Conservation (phyloP, 2,113 vertebrate species). For the Apteryx owenii region DNA sequence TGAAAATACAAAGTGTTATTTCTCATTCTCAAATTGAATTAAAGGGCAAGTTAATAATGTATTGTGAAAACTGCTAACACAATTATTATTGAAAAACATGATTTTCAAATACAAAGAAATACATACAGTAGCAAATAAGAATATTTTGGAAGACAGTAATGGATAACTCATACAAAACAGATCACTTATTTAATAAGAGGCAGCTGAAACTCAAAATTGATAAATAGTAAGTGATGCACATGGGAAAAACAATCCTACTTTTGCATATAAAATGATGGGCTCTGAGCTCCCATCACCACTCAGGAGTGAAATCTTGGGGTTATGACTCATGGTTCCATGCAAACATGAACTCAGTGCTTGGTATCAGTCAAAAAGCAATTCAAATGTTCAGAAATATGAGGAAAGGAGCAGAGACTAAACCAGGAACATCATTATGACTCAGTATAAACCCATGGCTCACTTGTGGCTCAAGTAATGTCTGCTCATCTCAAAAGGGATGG, state of each 20-base stretch:
- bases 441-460: not conserved
- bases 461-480: not conserved
- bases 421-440: not conserved
- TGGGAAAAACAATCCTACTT: conserved; percentile 37
- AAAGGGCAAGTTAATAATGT: conserved; percentile 21
- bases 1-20: conserved; percentile 3
- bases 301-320: conserved; percentile 48
- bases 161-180: not conserved
- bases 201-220: conserved; percentile 18
- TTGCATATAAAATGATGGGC: conserved; percentile 18
- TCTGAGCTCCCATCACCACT: conserved; percentile 9
- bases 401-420: not conserved
- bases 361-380: conserved; percentile 14
- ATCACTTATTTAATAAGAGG: conserved; percentile 21
- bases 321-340: conserved; percentile 42
- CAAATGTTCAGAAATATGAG: not conserved
- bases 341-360: not conserved
- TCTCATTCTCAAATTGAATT: conserved; percentile 18
- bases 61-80: not conserved
- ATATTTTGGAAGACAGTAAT: conserved; percentile 28
- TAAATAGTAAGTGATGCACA: conserved; percentile 22
- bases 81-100: conserved; percentile 21
- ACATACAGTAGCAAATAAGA: conserved; percentile 26
- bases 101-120: conserved; percentile 23
- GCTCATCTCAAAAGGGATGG: not conserved